Conservation (phyloP, 2,888 invertebrate genomes). For the Adelphocoris suturalis region DNA sequence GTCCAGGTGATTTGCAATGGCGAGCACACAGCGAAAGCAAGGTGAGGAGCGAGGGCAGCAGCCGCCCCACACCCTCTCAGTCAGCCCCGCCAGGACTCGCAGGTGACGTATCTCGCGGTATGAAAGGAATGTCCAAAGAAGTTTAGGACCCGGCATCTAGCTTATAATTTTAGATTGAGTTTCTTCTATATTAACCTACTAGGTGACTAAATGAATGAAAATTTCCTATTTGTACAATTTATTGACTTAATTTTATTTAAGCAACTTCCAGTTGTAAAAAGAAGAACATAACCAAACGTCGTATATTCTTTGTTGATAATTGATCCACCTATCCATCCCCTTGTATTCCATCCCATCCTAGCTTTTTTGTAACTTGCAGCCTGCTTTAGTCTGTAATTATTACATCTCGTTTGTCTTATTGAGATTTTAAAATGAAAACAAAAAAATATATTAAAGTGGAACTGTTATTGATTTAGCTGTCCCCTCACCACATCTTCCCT, state of each 20-base stretch:
- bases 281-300: background rate
- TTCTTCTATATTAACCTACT: constrained; percentile 55
- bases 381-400: constrained; percentile 19
- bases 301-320: background rate
- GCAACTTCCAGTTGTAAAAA: background rate
- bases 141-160: constrained; percentile 50
- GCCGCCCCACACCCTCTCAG: constrained; percentile 83
- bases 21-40: constrained; percentile 94
- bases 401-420: constrained; percentile 19
- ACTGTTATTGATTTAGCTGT: background rate
- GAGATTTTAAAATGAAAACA: background rate
- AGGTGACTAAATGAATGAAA: constrained; percentile 49
- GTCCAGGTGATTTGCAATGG: constrained; percentile 87
- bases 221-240: constrained; percentile 55
- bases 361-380: constrained; percentile 17
- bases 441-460: constrained; percentile 12
- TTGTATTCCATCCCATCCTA: background rate
- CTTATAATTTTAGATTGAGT: constrained; percentile 64
- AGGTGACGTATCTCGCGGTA: constrained; percentile 77
- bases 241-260: constrained; percentile 30
- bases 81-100: constrained; percentile 85
- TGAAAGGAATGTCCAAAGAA: constrained; percentile 66
- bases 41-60: constrained; percentile 84
- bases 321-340: constrained; percentile 7
- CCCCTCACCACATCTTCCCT: background rate